Evolutionary conservation across 2,113 vertebrate species (phyloP).

Genomic region (Trogon melanurus): DNA sequence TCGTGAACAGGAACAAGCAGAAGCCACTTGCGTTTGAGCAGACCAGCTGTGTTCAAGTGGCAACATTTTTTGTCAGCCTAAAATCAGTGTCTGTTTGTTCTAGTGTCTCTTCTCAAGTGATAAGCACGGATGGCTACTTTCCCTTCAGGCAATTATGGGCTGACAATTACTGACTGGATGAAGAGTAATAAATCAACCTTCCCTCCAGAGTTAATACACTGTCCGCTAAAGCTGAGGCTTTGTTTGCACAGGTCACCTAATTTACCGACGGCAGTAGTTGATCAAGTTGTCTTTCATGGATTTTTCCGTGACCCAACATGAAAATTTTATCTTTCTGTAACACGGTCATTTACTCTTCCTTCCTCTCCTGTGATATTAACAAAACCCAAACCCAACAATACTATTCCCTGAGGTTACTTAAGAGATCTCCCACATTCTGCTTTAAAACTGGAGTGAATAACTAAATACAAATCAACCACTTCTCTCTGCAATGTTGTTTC

Average conservation of each 20-base stretch:
- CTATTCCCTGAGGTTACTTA: background rate
- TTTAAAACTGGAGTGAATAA: conserved; percentile 8
- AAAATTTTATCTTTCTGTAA: background rate
- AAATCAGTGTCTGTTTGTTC: background rate
- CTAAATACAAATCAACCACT: background rate
- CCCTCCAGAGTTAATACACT: background rate
- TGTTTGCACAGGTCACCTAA: background rate
- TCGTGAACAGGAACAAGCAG: background rate
- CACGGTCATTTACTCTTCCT: background rate
- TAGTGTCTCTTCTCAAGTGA: background rate
- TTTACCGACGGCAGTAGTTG: background rate
- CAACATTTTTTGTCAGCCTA: background rate
- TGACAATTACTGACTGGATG: background rate
- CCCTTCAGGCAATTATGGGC: background rate
- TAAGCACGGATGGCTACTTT: background rate
- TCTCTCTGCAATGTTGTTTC: background rate
- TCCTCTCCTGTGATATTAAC: background rate
- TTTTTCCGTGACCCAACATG: background rate
- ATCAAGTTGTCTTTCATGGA: background rate
- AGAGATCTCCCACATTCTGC: background rate
- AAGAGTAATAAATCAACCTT: conserved; percentile 18
- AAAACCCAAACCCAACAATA: background rate
- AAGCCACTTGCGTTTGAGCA: background rate
- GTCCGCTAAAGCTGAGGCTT: background rate
- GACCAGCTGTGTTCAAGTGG: background rate